Percentiles rank a stretch among this genome's conserved stretches.
Evolutionary conservation across 1,140 invertebrate genomes (phyloP).

Genomic region (Eufriesea mexicana): DNA sequence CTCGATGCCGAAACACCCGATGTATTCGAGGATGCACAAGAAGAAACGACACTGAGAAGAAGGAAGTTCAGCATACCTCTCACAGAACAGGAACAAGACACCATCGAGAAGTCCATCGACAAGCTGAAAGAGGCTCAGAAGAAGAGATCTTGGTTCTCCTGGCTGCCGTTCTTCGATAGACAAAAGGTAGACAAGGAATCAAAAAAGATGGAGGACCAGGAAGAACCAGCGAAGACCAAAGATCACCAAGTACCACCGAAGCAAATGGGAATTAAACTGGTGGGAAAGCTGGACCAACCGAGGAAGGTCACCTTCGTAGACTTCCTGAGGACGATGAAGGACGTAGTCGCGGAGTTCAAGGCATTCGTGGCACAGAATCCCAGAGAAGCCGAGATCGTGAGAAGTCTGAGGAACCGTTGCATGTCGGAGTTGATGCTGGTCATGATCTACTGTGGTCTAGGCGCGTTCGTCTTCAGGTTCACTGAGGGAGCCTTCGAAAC

Average conservation of each 20-base stretch:
- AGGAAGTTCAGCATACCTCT: conserved; percentile 56
- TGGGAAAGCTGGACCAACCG: neutral
- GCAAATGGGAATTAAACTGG: neutral
- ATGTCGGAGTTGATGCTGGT: conserved; percentile 86
- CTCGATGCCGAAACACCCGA: conserved; percentile 67
- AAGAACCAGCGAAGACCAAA: neutral
- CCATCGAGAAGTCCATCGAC: conserved; percentile 20
- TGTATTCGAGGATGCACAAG: conserved; percentile 58
- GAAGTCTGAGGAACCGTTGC: conserved; percentile 86
- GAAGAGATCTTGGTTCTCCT: conserved; percentile 73
- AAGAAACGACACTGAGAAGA: conserved; percentile 63
- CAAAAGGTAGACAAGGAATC: conserved; percentile 57
- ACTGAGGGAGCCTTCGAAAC: conserved; percentile 92
- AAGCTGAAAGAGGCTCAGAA: neutral
- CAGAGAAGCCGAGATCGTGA: conserved; percentile 82
- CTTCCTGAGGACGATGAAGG: conserved; percentile 69
- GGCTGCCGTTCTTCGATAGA: conserved; percentile 71
- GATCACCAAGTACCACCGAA: neutral
- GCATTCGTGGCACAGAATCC: conserved; percentile 82
- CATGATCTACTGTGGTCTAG: conserved; percentile 89
- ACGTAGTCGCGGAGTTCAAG: conserved; percentile 74
- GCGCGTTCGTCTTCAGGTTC: conserved; percentile 89
- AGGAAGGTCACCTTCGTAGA: conserved; percentile 70
- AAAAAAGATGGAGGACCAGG: neutral
- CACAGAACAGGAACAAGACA: conserved; percentile 56